Conservation (phyloP, 2,797 vertebrate species). For the Chromis chromis region DNA sequence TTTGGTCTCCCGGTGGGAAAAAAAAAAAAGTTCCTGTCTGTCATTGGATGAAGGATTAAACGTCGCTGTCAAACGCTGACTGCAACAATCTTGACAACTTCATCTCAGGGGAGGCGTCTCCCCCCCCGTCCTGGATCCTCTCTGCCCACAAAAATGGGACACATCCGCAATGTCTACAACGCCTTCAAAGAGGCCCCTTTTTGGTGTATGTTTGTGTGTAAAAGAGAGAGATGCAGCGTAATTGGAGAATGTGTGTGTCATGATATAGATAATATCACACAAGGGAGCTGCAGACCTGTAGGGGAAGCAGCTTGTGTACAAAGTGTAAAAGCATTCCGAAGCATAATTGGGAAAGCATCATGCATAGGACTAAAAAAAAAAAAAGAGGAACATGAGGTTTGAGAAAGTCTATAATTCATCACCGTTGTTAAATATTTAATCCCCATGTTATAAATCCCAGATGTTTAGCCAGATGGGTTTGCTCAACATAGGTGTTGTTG, state of each 20-base stretch:
- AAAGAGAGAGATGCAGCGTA: background rate
- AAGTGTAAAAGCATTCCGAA: background rate
- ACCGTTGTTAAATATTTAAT: constrained; percentile 16
- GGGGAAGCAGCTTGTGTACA: background rate
- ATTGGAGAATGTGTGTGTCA: background rate
- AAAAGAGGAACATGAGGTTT: background rate
- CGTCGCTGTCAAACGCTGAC: constrained; percentile 24
- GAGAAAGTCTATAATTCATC: constrained; percentile 17
- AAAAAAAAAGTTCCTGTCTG: background rate
- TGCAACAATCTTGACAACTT: constrained; percentile 27
- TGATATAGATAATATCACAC: background rate
- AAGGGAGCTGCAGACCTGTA: background rate
- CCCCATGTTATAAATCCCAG: constrained; percentile 1
- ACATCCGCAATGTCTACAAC: constrained; percentile 1
- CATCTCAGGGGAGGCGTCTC: constrained; percentile 31
- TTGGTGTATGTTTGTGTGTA: background rate
- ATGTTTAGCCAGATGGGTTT: constrained; percentile 36
- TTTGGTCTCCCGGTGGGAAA: constrained; percentile 2
- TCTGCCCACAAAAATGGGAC: constrained; percentile 31
- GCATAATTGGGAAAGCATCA: background rate
- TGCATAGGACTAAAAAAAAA: background rate
- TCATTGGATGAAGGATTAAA: constrained; percentile 22
- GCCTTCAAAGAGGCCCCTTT: constrained; percentile 13
- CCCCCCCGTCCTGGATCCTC: constrained; percentile 22
- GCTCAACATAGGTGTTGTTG: background rate